These are phyloP conservation scores for Quadroppia sp. DNA, from an alignment of 2,888 invertebrate genomes.

Conservation along the genomic window DNA sequence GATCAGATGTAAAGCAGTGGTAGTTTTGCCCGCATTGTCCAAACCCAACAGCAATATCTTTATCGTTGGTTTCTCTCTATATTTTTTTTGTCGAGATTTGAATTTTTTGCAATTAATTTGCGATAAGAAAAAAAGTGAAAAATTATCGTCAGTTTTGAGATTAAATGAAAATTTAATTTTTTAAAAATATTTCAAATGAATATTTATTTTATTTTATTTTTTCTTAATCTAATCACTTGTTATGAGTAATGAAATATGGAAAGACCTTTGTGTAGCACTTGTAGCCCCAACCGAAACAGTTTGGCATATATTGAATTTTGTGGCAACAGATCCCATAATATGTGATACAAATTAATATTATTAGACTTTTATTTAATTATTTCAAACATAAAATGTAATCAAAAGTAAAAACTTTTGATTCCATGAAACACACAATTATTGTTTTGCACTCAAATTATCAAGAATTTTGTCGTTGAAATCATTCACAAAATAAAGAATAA, in stretches of 20 bases:
- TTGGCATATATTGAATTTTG: conserved; percentile 26
- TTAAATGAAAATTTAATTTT: background rate
- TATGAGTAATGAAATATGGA: too few species aligned
- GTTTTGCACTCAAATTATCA: too few species aligned
- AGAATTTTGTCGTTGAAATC: too few species aligned
- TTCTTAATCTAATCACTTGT: too few species aligned
- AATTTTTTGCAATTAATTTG: conserved; percentile 10
- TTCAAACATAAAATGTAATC: too few species aligned
- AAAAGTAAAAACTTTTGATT: too few species aligned
- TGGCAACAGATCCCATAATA: conserved; percentile 18
- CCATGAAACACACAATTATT: too few species aligned
- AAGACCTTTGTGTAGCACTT: conserved; percentile 3
- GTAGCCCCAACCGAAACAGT: background rate
- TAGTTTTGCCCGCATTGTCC: conserved; percentile 53
- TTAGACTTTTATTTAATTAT: too few species aligned
- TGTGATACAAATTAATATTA: too few species aligned
- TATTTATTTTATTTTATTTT: too few species aligned
- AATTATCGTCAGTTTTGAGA: background rate
- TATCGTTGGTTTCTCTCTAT: conserved; percentile 42
- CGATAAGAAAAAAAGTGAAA: background rate
- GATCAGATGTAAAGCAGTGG: conserved; percentile 50
- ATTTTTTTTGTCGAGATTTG: background rate
- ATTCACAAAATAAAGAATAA: too few species aligned
- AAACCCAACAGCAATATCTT: conserved; percentile 51
- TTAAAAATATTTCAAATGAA: background rate